phyloP scores from a whole-genome alignment of 2,113 vertebrate species.

The Nerophis ophidion region DNA sequence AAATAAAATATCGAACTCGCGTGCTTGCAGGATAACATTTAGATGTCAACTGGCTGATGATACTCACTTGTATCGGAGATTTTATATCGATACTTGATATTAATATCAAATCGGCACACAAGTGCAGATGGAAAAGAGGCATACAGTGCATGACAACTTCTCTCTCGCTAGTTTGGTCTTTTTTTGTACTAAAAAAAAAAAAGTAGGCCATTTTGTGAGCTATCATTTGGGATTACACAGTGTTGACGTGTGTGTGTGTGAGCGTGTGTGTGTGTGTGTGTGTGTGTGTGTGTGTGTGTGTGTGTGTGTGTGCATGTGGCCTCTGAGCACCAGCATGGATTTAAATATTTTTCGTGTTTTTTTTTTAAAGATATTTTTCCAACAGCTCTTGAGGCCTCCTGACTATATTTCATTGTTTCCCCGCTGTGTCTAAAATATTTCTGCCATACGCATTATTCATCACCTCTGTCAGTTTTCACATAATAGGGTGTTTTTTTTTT shows the following conservation, averaged over 20 bases:
- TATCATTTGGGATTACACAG: slow-evolving; percentile 31
- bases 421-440: neutral
- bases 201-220: slow-evolving; percentile 41
- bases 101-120: no score
- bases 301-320: slow-evolving; percentile 3
- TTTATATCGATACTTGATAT: no score
- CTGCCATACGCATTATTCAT: neutral
- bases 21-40: no score
- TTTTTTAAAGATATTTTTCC: slow-evolving; percentile 44
- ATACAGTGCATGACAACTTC: slow-evolving; percentile 5
- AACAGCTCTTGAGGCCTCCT: slow-evolving; percentile 39
- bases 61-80: no score
- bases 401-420: slow-evolving; percentile 30
- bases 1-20: no score
- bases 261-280: slow-evolving; percentile 8
- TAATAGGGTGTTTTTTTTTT: neutral
- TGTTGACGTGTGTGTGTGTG: neutral
- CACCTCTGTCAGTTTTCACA: neutral
- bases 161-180: slow-evolving; percentile 20
- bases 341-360: slow-evolving; percentile 44
- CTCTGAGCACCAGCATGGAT: slow-evolving; percentile 35
- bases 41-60: no score
- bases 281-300: no score
- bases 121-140: no score
- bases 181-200: slow-evolving; percentile 22